These are phyloP conservation scores for Huso huso DNA, from an alignment of 2,797 vertebrate genomes.

Conservation along the genomic window DNA sequence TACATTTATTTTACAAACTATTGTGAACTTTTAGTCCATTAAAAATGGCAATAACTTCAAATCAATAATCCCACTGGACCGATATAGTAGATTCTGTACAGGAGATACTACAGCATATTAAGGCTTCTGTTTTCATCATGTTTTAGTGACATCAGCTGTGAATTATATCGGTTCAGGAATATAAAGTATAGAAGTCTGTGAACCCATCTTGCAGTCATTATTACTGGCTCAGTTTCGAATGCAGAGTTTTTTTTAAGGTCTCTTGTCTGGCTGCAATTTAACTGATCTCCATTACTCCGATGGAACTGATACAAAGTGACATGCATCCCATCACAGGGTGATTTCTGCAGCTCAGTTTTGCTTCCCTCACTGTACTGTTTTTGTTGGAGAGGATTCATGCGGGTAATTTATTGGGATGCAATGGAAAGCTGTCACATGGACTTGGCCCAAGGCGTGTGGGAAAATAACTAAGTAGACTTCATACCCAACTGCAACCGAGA, in stretches of 20 bases:
- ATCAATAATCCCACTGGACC: no score
- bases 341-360: conserved; percentile 51
- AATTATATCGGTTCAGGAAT: no score
- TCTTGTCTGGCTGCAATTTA: conserved; percentile 51
- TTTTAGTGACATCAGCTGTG: no score
- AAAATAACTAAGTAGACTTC: conserved; percentile 65
- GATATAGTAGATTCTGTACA: no score
- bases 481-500: conserved; percentile 55
- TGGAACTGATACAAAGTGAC: conserved; percentile 64
- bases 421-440: conserved; percentile 69
- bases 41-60: no score
- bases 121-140: no score
- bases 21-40: no score
- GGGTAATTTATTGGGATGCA: conserved; percentile 70
- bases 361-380: conserved; percentile 62
- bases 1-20: no score
- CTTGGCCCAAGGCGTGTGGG: conserved; percentile 72
- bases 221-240: no score
- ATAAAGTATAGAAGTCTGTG: no score
- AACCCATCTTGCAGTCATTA: no score
- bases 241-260: conserved; percentile 21
- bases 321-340: conserved; percentile 53
- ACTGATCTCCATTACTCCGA: conserved; percentile 53
- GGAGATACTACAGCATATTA: no score
- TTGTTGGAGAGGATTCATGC: conserved; percentile 66